Percentiles rank a stretch among this genome's conserved stretches.
Conservation (phyloP, 35 echinoderm and acorn worm genomes). For the Heliocidaris erythrogramma region DNA sequence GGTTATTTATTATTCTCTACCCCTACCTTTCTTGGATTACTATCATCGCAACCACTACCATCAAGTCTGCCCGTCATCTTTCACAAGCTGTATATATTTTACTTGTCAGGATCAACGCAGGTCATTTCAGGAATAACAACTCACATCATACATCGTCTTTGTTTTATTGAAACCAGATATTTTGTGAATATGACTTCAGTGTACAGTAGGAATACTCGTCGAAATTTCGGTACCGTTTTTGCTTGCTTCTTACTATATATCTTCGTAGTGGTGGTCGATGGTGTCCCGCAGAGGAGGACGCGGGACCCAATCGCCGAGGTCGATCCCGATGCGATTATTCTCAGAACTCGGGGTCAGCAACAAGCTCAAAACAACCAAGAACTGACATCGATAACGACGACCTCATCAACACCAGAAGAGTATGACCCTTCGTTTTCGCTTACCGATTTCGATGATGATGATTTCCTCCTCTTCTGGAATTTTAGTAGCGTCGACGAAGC, state of each 20-base stretch:
- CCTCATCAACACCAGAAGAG: background rate
- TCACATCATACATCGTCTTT: background rate
- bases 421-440: slow-evolving; percentile 24
- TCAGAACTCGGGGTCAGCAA: slow-evolving; percentile 19
- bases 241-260: background rate
- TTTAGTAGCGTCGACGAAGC: slow-evolving; percentile 18
- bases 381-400: background rate
- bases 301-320: slow-evolving; percentile 43
- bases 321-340: slow-evolving; percentile 26
- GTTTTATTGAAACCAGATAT: background rate
- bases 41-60: background rate
- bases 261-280: background rate
- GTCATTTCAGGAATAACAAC: slow-evolving; percentile 3
- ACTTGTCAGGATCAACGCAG: background rate
- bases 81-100: background rate
- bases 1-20: background rate
- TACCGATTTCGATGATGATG: background rate
- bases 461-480: slow-evolving; percentile 29
- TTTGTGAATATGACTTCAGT: background rate
- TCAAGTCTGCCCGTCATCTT: background rate
- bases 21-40: background rate
- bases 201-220: background rate
- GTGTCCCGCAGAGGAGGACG: slow-evolving; percentile 19
- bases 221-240: background rate
- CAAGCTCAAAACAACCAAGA: slow-evolving; percentile 16